Conservation (phyloP, 2,888 invertebrate genomes). For the Melipona beecheii region DNA sequence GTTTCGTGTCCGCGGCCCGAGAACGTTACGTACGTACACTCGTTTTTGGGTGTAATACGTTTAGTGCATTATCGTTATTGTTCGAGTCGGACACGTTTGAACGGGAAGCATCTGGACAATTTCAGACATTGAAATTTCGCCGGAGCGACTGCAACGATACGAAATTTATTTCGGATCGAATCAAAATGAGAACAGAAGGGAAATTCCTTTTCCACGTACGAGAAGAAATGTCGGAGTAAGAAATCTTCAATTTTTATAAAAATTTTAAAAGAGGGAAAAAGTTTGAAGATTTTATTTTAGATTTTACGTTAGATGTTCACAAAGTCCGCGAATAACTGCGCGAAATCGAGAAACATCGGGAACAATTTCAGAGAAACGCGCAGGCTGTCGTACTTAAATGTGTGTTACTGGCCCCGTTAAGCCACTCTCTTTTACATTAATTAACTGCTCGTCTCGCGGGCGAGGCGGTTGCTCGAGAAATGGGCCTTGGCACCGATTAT, state of each 20-base stretch:
- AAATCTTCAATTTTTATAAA: neutral
- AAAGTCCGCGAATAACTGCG: neutral
- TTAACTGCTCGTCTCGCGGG: slow-evolving; percentile 46
- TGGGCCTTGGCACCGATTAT: slow-evolving; percentile 42
- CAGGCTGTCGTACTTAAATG: neutral
- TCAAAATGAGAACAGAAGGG: neutral
- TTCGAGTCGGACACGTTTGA: neutral
- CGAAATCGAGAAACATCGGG: no score
- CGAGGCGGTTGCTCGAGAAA: slow-evolving; percentile 18
- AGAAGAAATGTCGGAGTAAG: no score
- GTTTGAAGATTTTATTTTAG: neutral
- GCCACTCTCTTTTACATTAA: slow-evolving; percentile 34
- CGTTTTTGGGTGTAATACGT: neutral
- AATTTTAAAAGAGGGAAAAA: neutral
- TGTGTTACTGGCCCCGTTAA: slow-evolving; percentile 6
- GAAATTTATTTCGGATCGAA: neutral
- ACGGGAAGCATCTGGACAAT: neutral
- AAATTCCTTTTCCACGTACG: neutral
- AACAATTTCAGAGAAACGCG: neutral
- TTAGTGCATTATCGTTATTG: neutral
- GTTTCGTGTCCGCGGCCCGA: neutral
- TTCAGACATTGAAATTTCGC: neutral
- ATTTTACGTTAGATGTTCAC: neutral
- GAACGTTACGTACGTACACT: neutral
- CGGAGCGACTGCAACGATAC: neutral